Base-by-base conservation (phyloP, 2,797 vertebrate species). In the Semotilus atromaculatus region DNA sequence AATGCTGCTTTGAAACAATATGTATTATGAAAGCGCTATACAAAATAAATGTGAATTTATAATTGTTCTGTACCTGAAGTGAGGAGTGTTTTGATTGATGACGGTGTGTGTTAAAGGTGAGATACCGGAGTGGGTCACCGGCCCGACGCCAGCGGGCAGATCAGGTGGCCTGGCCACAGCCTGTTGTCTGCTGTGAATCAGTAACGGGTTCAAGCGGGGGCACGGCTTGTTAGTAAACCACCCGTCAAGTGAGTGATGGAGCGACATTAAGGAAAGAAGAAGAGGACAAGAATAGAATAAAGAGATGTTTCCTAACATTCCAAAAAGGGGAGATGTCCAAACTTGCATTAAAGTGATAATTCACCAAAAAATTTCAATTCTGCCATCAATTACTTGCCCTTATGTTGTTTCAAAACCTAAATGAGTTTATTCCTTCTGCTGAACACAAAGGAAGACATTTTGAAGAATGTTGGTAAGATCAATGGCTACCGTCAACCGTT, bases 221-320 rank as follows among this genome's bases (percentile, higher is more conserved):
- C 82, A 80, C 64, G 74, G 71, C 88, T 89, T 93, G 90, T 92
- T 91, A 92, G 85, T 86, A 84, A 86, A 87, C 89, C 89, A 87
- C 91, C 91, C 93, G 92, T 91, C 90, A 68, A 23, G 55, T 9
- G 6, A 62, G 51, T 43, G 55, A 62, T 51, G 45, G 62, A 75
- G 72, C 5, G 2, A 66, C 21, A 23, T 53, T 51, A 60, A 14
- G 31, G 31, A 43, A 74, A 74, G 18, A 14, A 73, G 67, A 82
- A 29, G 19, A 53, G 29, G 36, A 80, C 2, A 5, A 38, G 55
- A 72, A 58, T 68, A 76, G 16, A 80, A 31, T 26, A 43, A 23
- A 34, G 4, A 67, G 6, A 1, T 64, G 16, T 4, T 7, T 62
- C 13, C 21, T 36, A 55, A n/a, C 13, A n/a, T 16, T n/a, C 31